Evolutionary conservation across 2,888 invertebrate species (phyloP).

Genomic region (Xestoiulus laeticollis): DNA sequence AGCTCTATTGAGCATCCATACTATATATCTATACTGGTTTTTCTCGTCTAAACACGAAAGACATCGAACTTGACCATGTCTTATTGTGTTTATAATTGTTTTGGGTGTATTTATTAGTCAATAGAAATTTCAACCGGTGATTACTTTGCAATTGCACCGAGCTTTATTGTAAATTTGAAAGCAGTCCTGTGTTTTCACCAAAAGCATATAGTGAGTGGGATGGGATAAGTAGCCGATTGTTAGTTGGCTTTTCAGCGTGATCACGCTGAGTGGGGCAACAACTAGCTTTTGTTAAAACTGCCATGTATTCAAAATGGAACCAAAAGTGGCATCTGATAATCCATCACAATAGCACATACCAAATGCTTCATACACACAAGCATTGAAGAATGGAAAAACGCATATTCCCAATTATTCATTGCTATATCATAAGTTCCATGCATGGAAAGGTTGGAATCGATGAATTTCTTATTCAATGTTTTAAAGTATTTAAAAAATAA

Average conservation of each 20-base stretch:
- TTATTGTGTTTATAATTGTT: not conserved
- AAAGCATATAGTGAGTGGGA: slow-evolving; percentile 19
- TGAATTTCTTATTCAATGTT: no score
- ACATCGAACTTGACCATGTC: not conserved
- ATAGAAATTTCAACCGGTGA: not conserved
- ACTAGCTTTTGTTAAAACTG: slow-evolving; percentile 4
- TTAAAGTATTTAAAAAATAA: no score
- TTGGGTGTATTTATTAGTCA: not conserved
- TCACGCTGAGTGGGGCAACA: slow-evolving; percentile 34
- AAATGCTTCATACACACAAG: slow-evolving; percentile 2
- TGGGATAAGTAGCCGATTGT: slow-evolving; percentile 18
- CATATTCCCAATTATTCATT: no score
- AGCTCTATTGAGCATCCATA: no score
- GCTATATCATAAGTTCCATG: no score
- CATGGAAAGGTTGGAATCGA: no score
- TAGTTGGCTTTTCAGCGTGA: not conserved
- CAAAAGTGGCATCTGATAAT: slow-evolving; percentile 34
- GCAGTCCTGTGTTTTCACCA: not conserved
- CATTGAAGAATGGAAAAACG: not conserved
- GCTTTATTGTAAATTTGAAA: not conserved
- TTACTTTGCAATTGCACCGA: not conserved
- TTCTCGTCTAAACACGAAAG: not conserved
- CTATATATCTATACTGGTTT: not conserved
- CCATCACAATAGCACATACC: slow-evolving; percentile 11
- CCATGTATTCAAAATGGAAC: not conserved